Conservation (phyloP, 2,113 vertebrate species). For the human (Homo sapiens) region GRCh38 chrY:7800501-7801000, state of each 20-base stretch:
- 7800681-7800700: neutral
- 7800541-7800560: neutral
- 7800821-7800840: neutral
- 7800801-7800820: neutral
- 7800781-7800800: neutral
- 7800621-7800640: neutral
- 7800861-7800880: neutral
- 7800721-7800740: neutral
- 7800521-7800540: neutral
- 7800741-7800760: neutral
- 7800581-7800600: neutral
- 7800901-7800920: accelerated
- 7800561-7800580: neutral
- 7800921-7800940: neutral
- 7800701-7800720: accelerated
- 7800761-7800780: neutral
- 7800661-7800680: neutral
- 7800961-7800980: neutral
- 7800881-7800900: neutral
- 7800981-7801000: neutral
- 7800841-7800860: neutral
- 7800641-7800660: neutral
- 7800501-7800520: neutral
- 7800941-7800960: neutral
- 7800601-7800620: neutral